Evolutionary conservation across 2,797 vertebrate species (phyloP).

Genomic region (Neoniphon sammara): DNA sequence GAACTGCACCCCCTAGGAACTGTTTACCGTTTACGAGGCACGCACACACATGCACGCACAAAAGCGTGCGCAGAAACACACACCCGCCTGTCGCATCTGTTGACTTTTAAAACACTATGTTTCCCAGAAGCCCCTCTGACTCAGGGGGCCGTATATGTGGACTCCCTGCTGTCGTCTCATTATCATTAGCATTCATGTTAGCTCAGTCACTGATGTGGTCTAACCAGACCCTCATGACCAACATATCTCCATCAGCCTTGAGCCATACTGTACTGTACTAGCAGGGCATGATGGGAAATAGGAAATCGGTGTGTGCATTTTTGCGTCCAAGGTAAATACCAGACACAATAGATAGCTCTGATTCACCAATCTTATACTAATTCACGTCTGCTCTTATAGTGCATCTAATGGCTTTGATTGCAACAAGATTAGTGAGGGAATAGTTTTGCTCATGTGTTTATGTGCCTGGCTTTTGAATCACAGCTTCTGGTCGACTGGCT

Average conservation of each 20-base stretch:
- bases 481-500: slow-evolving; percentile 47
- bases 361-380: slow-evolving; percentile 47
- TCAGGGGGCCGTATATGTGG: slow-evolving; percentile 69
- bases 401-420: slow-evolving; percentile 53
- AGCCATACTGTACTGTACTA: slow-evolving; percentile 45
- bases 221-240: slow-evolving; percentile 67
- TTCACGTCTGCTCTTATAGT: slow-evolving; percentile 28
- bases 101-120: slow-evolving; percentile 74
- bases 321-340: slow-evolving; percentile 44
- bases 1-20: slow-evolving; percentile 70
- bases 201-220: slow-evolving; percentile 77
- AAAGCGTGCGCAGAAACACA: slow-evolving; percentile 56
- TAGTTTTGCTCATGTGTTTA: slow-evolving; percentile 37
- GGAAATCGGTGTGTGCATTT: slow-evolving; percentile 22
- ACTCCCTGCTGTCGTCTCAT: slow-evolving; percentile 73
- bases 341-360: slow-evolving; percentile 53
- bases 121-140: slow-evolving; percentile 81
- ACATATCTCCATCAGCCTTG: slow-evolving; percentile 67
- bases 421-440: slow-evolving; percentile 44
- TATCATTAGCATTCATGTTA: slow-evolving; percentile 73
- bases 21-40: slow-evolving; percentile 76
- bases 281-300: slow-evolving; percentile 45
- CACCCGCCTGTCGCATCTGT: slow-evolving; percentile 74
- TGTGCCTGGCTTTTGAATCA: slow-evolving; percentile 49
- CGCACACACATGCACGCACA: slow-evolving; percentile 45